phyloP scores from a whole-genome alignment of 1,140 invertebrate genomes.

The Fragariocoptes setiger region DNA sequence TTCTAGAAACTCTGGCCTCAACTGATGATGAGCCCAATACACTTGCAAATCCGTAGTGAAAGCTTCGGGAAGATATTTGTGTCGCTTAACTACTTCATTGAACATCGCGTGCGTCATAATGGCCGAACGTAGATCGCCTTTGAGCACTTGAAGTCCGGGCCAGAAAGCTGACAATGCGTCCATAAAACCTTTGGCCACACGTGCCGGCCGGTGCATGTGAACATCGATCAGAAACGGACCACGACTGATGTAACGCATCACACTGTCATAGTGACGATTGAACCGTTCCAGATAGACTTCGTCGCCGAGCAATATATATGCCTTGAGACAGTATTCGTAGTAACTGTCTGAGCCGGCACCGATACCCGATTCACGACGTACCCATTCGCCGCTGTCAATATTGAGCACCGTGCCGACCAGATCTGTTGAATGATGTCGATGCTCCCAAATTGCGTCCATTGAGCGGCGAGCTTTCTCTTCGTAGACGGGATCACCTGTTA shows the following conservation, averaged over 20 bases:
- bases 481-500: slow-evolving; percentile 68
- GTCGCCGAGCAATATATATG: slow-evolving; percentile 37
- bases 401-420: slow-evolving; percentile 75
- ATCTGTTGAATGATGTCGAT: slow-evolving; percentile 47
- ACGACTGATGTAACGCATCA: slow-evolving; percentile 80
- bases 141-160: slow-evolving; percentile 70
- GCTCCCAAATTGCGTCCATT: slow-evolving; percentile 85
- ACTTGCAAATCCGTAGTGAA: slow-evolving; percentile 79
- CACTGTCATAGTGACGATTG: slow-evolving; percentile 73
- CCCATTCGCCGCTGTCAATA: slow-evolving; percentile 90
- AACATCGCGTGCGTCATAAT: slow-evolving; percentile 90
- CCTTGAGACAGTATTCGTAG: slow-evolving; percentile 90
- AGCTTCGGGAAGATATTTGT: slow-evolving; percentile 91
- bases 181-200: slow-evolving; percentile 87
- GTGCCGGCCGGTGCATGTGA: slow-evolving; percentile 93
- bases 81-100: slow-evolving; percentile 69
- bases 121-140: slow-evolving; percentile 75
- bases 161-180: slow-evolving; percentile 86
- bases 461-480: slow-evolving; percentile 75
- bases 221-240: slow-evolving; percentile 81
- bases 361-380: slow-evolving; percentile 70
- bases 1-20: slow-evolving; percentile 86
- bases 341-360: slow-evolving; percentile 98
- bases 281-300: slow-evolving; percentile 66
- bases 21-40: slow-evolving; percentile 85